Conservation (phyloP, 2,888 invertebrate species). For the Bombyx huttoni region DNA sequence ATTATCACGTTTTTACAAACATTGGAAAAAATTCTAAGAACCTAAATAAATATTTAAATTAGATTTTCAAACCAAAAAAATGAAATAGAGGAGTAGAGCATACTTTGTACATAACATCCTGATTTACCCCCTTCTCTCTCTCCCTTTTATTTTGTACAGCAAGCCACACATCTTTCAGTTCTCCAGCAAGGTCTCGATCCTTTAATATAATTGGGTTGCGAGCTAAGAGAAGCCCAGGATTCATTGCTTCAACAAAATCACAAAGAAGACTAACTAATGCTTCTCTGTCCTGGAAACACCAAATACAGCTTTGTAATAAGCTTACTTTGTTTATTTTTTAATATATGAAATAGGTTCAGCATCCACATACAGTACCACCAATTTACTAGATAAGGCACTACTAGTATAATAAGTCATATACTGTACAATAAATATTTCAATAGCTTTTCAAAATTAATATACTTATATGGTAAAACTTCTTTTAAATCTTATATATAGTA, state of each 20-base stretch:
- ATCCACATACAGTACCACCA: no score
- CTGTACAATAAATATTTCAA: no score
- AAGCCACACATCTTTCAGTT: slow-evolving; percentile 81
- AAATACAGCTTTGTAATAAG: not conserved
- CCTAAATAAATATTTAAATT: not conserved
- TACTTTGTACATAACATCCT: slow-evolving; percentile 66
- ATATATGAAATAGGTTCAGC: no score
- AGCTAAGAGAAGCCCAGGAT: slow-evolving; percentile 74
- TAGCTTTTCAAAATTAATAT: no score
- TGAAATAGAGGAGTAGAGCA: not conserved
- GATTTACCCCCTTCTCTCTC: slow-evolving; percentile 58
- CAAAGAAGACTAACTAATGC: slow-evolving; percentile 78
- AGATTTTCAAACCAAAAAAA: slow-evolving; percentile 3
- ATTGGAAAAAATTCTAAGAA: no score
- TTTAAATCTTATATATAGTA: no score
- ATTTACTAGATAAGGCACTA: no score
- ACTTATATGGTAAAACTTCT: no score
- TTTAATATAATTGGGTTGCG: slow-evolving; percentile 75
- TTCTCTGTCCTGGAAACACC: slow-evolving; percentile 68
- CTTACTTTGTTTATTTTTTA: no score
- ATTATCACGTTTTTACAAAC: no score
- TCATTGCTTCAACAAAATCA: slow-evolving; percentile 82
- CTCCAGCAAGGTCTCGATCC: slow-evolving; percentile 79
- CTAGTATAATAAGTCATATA: no score
- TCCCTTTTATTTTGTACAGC: slow-evolving; percentile 76